phyloP scores from a whole-genome alignment of 53 echinoderm and acorn worm genomes.

The Paelopatides confundens region DNA sequence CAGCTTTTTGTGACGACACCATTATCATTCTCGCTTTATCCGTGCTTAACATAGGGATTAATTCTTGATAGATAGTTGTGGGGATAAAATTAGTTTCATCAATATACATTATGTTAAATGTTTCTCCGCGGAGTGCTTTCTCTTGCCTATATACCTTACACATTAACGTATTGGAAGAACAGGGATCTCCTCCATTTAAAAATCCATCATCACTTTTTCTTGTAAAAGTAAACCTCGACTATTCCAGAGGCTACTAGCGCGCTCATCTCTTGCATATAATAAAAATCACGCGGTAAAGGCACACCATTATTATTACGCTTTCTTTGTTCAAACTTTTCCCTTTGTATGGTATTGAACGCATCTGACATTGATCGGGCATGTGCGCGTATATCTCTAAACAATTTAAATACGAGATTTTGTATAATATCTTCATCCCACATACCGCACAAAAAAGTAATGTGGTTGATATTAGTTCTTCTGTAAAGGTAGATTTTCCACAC shows the following conservation, averaged over 20 bases:
- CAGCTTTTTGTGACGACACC: conserved; percentile 2
- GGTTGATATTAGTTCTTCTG: background rate
- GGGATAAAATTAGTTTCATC: conserved; percentile 22
- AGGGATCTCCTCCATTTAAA: background rate
- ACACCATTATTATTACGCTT: background rate
- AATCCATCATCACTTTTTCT: background rate
- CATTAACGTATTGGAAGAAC: background rate
- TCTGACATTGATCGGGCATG: background rate
- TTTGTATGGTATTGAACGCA: background rate
- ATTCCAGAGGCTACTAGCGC: background rate
- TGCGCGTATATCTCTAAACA: background rate
- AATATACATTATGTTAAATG: conserved; percentile 6
- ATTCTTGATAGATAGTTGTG: background rate
- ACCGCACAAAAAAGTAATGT: background rate
- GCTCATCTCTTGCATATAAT: background rate
- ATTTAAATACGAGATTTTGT: background rate
- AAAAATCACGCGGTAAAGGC: background rate
- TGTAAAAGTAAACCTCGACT: conserved; percentile 6
- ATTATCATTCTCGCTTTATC: conserved; percentile 2
- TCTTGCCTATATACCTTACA: background rate
- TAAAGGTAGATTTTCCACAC: conserved; percentile 19
- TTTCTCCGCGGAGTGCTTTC: conserved; percentile 7
- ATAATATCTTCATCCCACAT: background rate
- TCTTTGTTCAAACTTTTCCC: background rate
- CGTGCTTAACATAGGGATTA: too few species aligned